Conservation (phyloP, 2,888 invertebrate species). For the Spatulosminthurus flaviceps region DNA sequence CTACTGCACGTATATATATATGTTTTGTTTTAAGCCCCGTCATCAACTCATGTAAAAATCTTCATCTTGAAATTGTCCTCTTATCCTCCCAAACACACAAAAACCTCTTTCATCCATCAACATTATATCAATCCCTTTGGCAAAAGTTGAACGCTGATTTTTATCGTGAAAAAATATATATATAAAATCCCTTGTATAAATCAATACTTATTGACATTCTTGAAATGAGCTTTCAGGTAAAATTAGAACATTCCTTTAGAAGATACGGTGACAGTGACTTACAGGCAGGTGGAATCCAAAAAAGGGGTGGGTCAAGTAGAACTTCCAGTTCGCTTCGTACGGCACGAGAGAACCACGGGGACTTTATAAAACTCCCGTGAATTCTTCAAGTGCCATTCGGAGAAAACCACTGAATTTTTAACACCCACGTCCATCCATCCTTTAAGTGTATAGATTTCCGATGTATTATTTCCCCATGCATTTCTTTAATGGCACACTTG, state of each 20-base stretch:
- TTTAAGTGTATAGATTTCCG: neutral
- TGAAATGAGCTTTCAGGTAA: too few species aligned
- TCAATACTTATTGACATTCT: too few species aligned
- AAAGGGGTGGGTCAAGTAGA: neutral
- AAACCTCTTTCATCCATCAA: too few species aligned
- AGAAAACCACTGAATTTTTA: conserved; percentile 60
- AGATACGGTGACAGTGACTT: neutral
- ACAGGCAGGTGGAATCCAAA: neutral
- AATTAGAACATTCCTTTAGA: neutral
- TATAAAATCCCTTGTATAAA: too few species aligned
- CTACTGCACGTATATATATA: conserved; percentile 3
- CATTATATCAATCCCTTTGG: too few species aligned
- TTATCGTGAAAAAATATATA: too few species aligned
- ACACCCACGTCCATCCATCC: neutral
- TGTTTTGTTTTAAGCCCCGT: neutral
- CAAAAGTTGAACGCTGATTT: too few species aligned
- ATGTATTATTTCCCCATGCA: neutral
- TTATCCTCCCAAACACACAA: too few species aligned
- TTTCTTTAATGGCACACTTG: too few species aligned
- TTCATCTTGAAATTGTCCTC: too few species aligned
- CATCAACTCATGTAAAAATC: neutral
- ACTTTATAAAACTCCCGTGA: conserved; percentile 64
- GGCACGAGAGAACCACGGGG: conserved; percentile 67
- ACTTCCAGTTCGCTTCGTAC: conserved; percentile 63
- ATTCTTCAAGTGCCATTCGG: conserved; percentile 67